Evolutionary conservation across 1,140 invertebrate genomes (phyloP).

Genomic region (Condylostylus longicornis): DNA sequence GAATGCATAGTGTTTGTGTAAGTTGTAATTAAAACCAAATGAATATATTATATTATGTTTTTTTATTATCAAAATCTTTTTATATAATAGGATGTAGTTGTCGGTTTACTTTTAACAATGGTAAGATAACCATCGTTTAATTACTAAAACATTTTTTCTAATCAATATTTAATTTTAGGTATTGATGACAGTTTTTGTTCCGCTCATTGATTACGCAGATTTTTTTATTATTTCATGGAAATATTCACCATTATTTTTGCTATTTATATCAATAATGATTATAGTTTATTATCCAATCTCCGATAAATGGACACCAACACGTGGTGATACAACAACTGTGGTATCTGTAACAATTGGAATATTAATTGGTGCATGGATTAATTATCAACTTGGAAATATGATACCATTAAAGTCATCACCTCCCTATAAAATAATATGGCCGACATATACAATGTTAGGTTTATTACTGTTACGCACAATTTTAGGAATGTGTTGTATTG

Average conservation of each 20-base stretch:
- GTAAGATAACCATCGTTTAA: no score
- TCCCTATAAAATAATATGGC: conserved; percentile 65
- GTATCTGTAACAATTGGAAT: conserved; percentile 66
- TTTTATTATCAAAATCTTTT: conserved; percentile 8
- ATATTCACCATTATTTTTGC: conserved; percentile 48
- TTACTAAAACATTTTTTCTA: background rate
- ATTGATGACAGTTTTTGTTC: conserved; percentile 59
- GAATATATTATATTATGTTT: conserved; percentile 4
- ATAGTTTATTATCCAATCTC: conserved; percentile 58
- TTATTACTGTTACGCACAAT: conserved; percentile 48
- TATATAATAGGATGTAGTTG: no score
- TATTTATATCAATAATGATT: conserved; percentile 45
- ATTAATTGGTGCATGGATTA: conserved; percentile 65
- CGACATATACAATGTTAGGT: conserved; percentile 51
- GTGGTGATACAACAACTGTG: conserved; percentile 75
- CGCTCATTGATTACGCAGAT: conserved; percentile 57
- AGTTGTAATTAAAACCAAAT: conserved; percentile 17
- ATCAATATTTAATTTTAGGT: no score
- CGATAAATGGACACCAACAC: conserved; percentile 67
- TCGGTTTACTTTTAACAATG: no score
- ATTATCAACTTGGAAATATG: conserved; percentile 61
- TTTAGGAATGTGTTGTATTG: conserved; percentile 55
- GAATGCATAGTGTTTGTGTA: conserved; percentile 81
- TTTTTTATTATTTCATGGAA: conserved; percentile 50
- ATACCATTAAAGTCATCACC: conserved; percentile 35